These are phyloP conservation scores for Tachina fera DNA, from an alignment of 2,888 invertebrate genomes.

Conservation along the genomic window DNA sequence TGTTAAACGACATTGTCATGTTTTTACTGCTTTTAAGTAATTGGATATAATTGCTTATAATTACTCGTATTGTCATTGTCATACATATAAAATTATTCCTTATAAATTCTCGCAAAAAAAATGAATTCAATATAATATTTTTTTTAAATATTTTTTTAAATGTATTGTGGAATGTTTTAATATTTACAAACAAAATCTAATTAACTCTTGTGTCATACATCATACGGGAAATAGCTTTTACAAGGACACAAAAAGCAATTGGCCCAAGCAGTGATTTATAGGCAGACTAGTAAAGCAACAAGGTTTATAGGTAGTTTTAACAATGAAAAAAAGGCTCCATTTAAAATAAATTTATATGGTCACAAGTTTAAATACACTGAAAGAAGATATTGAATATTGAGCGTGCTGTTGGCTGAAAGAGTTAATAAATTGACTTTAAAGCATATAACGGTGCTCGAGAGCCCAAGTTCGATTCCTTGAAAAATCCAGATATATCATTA, in stretches of 20 bases:
- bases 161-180: not conserved
- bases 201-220: constrained; percentile 53
- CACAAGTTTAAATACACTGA: too few relatives aligned
- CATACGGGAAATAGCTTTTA: constrained; percentile 29
- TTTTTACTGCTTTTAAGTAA: constrained; percentile 18
- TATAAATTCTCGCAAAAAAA: constrained; percentile 11
- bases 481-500: too few relatives aligned
- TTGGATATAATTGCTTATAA: constrained; percentile 58
- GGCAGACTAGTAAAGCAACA: not conserved
- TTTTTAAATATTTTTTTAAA: not conserved
- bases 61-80: constrained; percentile 41
- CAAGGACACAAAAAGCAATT: constrained; percentile 20
- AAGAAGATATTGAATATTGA: too few relatives aligned
- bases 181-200: constrained; percentile 25
- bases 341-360: constrained; percentile 30
- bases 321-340: not conserved
- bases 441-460: too few relatives aligned
- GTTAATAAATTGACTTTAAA: too few relatives aligned
- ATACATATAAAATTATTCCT: not conserved
- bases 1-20: constrained; percentile 28
- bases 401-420: too few relatives aligned
- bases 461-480: too few relatives aligned
- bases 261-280: constrained; percentile 45
- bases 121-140: not conserved
- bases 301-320: not conserved